Conservation (phyloP, 1,140 invertebrate genomes). For the Drosophila bipectinata region DNA sequence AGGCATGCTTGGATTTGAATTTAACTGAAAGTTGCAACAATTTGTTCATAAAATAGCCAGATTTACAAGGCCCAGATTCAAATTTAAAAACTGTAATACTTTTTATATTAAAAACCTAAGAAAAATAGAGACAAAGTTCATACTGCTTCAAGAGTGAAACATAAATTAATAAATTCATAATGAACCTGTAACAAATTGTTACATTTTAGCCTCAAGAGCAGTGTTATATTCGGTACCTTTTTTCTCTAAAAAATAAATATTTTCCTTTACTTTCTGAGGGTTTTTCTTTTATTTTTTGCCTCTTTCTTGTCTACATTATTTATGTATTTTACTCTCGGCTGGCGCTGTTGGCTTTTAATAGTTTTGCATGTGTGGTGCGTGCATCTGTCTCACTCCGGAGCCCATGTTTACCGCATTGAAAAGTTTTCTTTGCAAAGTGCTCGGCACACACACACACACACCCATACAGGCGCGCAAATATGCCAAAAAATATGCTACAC, state of each 20-base stretch:
- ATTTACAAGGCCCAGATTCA: no score
- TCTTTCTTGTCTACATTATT: conserved; percentile 61
- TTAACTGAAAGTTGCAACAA: neutral
- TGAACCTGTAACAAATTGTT: conserved; percentile 1
- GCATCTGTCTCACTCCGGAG: conserved; percentile 7
- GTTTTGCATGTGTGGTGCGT: conserved; percentile 61
- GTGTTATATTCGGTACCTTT: conserved; percentile 6
- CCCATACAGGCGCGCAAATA: conserved; percentile 73
- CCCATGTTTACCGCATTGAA: conserved; percentile 76
- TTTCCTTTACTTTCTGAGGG: conserved; percentile 1
- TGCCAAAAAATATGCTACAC: conserved; percentile 81
- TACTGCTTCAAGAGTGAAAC: no score
- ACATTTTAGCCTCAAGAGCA: neutral
- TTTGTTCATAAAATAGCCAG: neutral
- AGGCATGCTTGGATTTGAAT: neutral
- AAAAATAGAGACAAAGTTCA: no score
- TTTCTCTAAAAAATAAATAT: neutral
- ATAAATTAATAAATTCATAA: conserved; percentile 11
- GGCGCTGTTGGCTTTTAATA: conserved; percentile 74
- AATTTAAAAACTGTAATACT: no score
- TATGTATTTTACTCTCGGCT: conserved; percentile 76
- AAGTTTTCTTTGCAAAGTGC: conserved; percentile 82
- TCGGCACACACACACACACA: conserved; percentile 49
- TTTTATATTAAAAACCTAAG: no score
- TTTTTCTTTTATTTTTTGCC: conserved; percentile 44